Evolutionary conservation across 2,888 invertebrate species (phyloP), one percentile per base, ranked within the genome.

Genomic region (Crossocerus cetratus): DNA sequence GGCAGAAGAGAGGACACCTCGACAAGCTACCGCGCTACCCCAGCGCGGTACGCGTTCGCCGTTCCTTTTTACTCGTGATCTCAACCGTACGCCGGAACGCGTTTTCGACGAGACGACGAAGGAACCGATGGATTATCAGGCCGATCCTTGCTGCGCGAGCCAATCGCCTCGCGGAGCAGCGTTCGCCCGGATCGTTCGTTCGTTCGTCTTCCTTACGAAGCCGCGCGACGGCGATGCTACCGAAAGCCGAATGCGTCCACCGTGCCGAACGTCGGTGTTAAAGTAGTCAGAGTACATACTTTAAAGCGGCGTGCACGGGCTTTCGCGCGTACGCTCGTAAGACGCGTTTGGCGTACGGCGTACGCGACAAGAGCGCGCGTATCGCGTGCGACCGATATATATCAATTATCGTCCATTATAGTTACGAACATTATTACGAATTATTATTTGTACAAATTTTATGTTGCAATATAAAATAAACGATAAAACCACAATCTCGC

Each of bases 401-500:
- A 85, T 86, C 82, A 82, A 85, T 85, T 84, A 84, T 85, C 84
- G 83, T 78, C 83, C 82, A 86, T 84, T 81, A 85, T 84, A 84
- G 81, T 86, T 83, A 85, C 77, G 73, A 32, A 83, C 77, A 83
- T 82, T 83, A 85, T 83, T 84, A 83, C 82, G 82, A 82, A 85
- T 85, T 85, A 87, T 86, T 86, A 87, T 86, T 86, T 87, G 87
- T 89, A 89, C 89, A 89, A 90, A 89, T 89, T 89, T 89, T 89
- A 89, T 87, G 89, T 89, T 90, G 89, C 90, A 89, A 89, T 90
- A 89, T 87, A 83, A 88, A 86, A 89, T 89, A 88, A 89, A 88
- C 80, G 81, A 87, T 83, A 83, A 88, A 89, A 79, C 14, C 18
- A 58, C 45, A 60, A 2, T 2, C 3, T 4, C 16, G 4, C 14